A percentile compares a stretch with the other conserved stretches of the same genome.
These are phyloP conservation scores for Lycaon pictus DNA, from an alignment of 2,113 vertebrate species.

Conservation along the genomic window DNA sequence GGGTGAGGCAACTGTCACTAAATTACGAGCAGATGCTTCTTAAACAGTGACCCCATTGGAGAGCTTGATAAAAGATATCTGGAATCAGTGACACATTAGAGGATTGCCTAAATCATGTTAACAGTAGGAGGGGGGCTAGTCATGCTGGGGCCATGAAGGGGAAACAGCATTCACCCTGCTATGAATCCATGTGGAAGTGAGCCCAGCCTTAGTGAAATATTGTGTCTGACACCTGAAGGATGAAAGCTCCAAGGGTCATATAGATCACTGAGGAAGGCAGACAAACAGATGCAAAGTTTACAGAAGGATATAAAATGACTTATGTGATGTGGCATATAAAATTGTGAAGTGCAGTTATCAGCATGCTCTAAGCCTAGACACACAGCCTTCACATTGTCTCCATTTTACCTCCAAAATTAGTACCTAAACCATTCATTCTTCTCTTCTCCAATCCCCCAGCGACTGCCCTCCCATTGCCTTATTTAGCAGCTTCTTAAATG, in stretches of 20 bases:
- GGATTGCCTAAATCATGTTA: neutral
- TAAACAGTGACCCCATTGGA: neutral
- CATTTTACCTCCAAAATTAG: neutral
- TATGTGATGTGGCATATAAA: neutral
- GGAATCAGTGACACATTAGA: neutral
- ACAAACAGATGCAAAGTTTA: neutral
- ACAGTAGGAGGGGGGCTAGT: neutral
- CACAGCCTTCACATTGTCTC: neutral
- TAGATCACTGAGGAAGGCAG: constrained; percentile 10
- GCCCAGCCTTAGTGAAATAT: neutral
- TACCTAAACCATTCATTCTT: neutral
- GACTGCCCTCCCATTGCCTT: neutral
- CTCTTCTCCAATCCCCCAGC: neutral
- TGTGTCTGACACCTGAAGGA: neutral
- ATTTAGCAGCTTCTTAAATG: neutral
- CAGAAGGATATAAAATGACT: neutral
- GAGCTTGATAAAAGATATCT: neutral
- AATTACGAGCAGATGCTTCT: neutral
- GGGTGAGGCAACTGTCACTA: neutral
- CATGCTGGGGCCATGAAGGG: neutral
- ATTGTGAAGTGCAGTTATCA: neutral
- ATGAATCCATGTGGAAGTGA: neutral
- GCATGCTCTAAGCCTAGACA: neutral
- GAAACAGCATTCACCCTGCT: neutral
- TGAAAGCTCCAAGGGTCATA: neutral